Base-by-base conservation (phyloP, 2,888 invertebrate genomes). In the Lycophotia porphyrea region DNA sequence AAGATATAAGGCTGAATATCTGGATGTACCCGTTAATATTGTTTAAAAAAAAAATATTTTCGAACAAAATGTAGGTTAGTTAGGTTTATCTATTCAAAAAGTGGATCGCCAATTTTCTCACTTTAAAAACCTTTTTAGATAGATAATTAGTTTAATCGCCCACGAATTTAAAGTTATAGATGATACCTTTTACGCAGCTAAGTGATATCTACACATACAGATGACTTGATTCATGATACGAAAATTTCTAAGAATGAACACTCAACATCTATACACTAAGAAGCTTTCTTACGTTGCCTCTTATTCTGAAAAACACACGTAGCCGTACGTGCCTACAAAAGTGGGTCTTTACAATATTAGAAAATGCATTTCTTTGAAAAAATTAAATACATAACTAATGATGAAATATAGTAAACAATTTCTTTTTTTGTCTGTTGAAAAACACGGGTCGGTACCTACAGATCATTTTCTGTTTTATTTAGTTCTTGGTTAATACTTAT, bases 1-100 rank as follows among this genome's bases (percentile, higher is more conserved):
- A 92, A 94, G 92, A 94, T 93, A 91, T 92, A 92, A 87, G 88
- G 86, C 88, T 88, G 89, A 90, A 80, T 90, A 89, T 91, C 91
- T 92, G 91, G 92, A 93, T 90, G 85, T 92, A 84, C 84, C 88
- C 34, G 47, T 42, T 80, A 74, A 68, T 73, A 64, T 68, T 39
- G 4, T 42, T 31, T 42, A 27, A 8, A 52, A n/a, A 36, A 36
- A 39, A 31, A 18, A 15, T 67, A 21, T 31, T 36, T 67, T 21
- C 9, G 5, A 61, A 21, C 4, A 60, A 1, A 36, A n/a, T n/a
- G 24, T 61, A 24, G 13, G 27, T 21, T 58, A 27, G 8, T 8
- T 2, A 58, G 0, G 9, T 63, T 18, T 39, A 1, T 39, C n/a
- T 21, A 18, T 63, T 39, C 39, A n/a, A 39, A 36, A n/a, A 7